Evolutionary conservation across 2,797 vertebrate genomes (phyloP).

Genomic region (Paguma larvata): DNA sequence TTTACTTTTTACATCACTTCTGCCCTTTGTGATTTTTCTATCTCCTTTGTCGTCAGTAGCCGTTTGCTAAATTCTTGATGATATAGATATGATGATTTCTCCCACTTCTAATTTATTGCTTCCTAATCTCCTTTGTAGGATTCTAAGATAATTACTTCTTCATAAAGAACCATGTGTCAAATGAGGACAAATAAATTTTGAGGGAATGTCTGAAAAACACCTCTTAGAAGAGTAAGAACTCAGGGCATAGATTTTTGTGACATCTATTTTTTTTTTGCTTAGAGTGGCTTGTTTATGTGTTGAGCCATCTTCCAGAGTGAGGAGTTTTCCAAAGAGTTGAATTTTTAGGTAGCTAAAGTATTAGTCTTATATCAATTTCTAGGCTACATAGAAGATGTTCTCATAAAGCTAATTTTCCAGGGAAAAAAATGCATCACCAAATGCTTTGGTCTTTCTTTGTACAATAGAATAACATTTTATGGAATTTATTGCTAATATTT

Average conservation of each 20-base stretch:
- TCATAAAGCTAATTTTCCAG: conserved; percentile 16
- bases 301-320: background rate
- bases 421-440: background rate
- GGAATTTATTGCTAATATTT: conserved; percentile 23
- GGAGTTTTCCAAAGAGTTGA: background rate
- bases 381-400: background rate
- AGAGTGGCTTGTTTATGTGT: background rate
- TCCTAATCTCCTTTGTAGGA: background rate
- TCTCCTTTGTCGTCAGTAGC: background rate
- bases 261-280: background rate
- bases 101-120: background rate
- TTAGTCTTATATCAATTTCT: background rate
- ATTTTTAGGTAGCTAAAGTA: background rate
- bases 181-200: background rate
- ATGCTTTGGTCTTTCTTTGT: background rate
- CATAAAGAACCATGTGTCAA: background rate
- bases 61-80: background rate
- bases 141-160: background rate
- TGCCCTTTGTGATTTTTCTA: background rate
- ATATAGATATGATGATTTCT: background rate
- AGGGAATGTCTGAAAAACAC: background rate
- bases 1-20: background rate
- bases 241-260: background rate
- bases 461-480: background rate
- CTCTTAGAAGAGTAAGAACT: background rate